phyloP scores from a whole-genome alignment of 2,797 vertebrate genomes.

The Sparidentex hasta region DNA sequence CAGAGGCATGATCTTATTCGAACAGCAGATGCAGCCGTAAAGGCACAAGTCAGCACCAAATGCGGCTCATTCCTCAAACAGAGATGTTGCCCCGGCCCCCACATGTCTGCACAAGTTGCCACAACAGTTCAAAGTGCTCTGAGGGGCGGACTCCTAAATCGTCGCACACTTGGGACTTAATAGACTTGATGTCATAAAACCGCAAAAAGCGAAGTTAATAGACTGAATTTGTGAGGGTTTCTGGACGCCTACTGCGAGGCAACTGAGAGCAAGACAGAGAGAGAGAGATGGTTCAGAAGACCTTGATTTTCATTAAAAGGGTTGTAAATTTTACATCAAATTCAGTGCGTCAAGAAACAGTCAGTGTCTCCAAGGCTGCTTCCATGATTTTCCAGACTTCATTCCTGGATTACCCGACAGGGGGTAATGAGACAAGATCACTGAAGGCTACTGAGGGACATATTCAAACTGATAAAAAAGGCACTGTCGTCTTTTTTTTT shows the following conservation, averaged over 20 bases:
- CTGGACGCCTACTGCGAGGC: not conserved
- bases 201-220: conserved; percentile 17
- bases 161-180: not conserved
- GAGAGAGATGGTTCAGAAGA: not conserved
- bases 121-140: conserved; percentile 8
- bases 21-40: too few species aligned
- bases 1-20: too few species aligned
- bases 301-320: conserved; percentile 1
- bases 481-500: not conserved
- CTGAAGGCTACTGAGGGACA: not conserved
- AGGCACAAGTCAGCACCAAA: too few species aligned
- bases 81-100: not conserved
- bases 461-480: conserved; percentile 7
- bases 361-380: conserved; percentile 8
- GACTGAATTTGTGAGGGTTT: not conserved
- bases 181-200: not conserved
- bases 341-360: conserved; percentile 2
- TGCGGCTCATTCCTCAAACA: not conserved
- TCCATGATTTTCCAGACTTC: not conserved
- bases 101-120: not conserved
- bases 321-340: not conserved
- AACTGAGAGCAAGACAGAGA: not conserved
- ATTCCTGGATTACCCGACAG: not conserved
- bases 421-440: not conserved
- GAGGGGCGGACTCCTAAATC: conserved; percentile 4